Percentiles rank a stretch among this genome's conserved stretches.
These are phyloP conservation scores for Macroglossus sobrinus DNA, from an alignment of 2,113 vertebrate genomes.

Conservation along the genomic window DNA sequence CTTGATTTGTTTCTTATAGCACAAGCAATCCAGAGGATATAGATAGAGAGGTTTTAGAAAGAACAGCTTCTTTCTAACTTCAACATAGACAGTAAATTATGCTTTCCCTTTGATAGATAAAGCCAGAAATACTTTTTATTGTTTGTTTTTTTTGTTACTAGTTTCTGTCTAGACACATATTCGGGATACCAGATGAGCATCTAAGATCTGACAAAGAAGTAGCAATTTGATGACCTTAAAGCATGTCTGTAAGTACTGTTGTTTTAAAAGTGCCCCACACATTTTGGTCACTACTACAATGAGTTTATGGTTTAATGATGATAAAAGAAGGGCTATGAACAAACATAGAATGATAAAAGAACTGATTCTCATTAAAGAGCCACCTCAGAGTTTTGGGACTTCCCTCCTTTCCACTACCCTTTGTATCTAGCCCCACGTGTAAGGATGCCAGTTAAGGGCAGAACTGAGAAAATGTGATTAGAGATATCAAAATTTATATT, in stretches of 20 bases:
- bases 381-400: background rate
- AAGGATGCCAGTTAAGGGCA: background rate
- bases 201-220: conserved; percentile 48
- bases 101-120: conserved; percentile 51
- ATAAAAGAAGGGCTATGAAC: conserved; percentile 8
- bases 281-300: conserved; percentile 62
- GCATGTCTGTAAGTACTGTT: background rate
- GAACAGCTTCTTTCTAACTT: conserved; percentile 16
- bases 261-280: conserved; percentile 47
- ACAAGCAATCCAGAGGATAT: conserved; percentile 34
- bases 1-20: background rate
- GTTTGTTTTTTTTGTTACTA: background rate
- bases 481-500: background rate
- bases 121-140: conserved; percentile 16
- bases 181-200: conserved; percentile 71
- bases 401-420: background rate
- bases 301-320: conserved; percentile 62
- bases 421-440: background rate
- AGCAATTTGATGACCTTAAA: conserved; percentile 57
- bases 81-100: background rate
- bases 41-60: conserved; percentile 51
- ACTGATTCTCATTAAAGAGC: conserved; percentile 41
- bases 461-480: background rate
- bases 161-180: conserved; percentile 63
- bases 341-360: conserved; percentile 32